Evolutionary conservation across 2,888 invertebrate species (phyloP), one percentile per base, ranked within the genome.

Genomic region (Netelia inedita): DNA sequence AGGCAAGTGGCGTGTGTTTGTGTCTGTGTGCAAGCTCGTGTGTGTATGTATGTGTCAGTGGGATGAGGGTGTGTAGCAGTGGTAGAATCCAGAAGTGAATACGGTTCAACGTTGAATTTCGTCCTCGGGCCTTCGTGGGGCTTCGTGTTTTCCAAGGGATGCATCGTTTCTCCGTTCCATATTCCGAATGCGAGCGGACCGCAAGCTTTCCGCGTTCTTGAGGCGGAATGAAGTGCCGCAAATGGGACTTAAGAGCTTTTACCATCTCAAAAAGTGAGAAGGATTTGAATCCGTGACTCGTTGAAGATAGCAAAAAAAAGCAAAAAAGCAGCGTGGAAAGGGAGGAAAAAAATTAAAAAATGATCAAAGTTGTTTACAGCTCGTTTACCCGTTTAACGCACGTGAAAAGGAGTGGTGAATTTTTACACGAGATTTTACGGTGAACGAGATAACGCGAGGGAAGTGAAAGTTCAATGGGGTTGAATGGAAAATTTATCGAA

Each of bases 51-150:
- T 50, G 2, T 46, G 50, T 69, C 35, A 35, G 35, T 5, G 35
- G 35, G 35, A 6, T 35, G 35, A 35, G 35, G 35, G 8, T 55
- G 35, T 71, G n/a, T 50, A 14, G 41, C 19, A 57, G 19, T 21
- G 79, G 14, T 53, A 16, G 43, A 59, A 82, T 59, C 53, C 72
- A 28, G n/a, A 61, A 66, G 59, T 66, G 35, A 72, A 66, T 68
- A 72, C 46, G 73, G 79, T 66, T 80, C 73, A 14, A 19, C 50
- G 50, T 66, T 76, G 21, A 76, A 82, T 76, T 72, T 72, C 71
- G 59, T 76, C 41, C 65, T 23, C 63, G 21, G 35, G 75, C 46
- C 53, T 19, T 14, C 16, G 21, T 28, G 9, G 14, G 9, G 35
- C 35, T 35, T 55, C 14, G 41, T 63, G 23, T 63, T 43, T 14